Percentiles rank a stretch among this genome's conserved stretches.
phyloP scores from a whole-genome alignment of 2,797 vertebrate genomes.

The Avahi laniger region DNA sequence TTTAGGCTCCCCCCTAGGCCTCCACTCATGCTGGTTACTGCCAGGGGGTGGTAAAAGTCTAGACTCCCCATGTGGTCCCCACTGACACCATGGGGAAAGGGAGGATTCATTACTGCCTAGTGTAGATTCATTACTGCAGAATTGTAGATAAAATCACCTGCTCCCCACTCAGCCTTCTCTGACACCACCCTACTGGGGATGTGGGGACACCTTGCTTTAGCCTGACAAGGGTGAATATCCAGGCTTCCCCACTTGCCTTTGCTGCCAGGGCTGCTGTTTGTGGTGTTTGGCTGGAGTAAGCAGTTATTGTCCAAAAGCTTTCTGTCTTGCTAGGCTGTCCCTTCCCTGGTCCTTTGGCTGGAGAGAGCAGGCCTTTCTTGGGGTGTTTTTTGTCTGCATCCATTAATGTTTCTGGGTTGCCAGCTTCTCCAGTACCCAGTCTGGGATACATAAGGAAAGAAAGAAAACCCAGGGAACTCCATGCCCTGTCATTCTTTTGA shows the following conservation, averaged over 20 bases:
- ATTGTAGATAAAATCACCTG: background rate
- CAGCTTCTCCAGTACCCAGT: background rate
- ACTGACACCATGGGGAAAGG: background rate
- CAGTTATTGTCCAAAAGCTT: background rate
- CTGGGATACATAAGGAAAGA: background rate
- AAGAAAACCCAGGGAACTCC: background rate
- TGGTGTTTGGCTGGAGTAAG: background rate
- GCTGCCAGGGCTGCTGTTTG: background rate
- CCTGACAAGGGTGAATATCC: background rate
- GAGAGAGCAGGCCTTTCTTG: background rate
- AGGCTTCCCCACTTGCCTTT: background rate
- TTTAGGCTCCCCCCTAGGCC: background rate
- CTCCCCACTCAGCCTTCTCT: background rate
- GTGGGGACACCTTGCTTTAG: background rate
- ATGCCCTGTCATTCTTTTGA: background rate
- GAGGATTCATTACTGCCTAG: background rate
- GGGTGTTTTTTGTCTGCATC: background rate
- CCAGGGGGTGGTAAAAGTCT: background rate
- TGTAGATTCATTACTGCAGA: no score
- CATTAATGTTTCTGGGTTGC: background rate
- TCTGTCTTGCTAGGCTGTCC: background rate
- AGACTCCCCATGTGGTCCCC: background rate
- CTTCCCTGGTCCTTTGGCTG: background rate
- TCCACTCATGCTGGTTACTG: background rate
- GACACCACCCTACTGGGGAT: background rate